Evolutionary conservation across 1,140 invertebrate genomes (phyloP).

Genomic region (Ostrea edulis): DNA sequence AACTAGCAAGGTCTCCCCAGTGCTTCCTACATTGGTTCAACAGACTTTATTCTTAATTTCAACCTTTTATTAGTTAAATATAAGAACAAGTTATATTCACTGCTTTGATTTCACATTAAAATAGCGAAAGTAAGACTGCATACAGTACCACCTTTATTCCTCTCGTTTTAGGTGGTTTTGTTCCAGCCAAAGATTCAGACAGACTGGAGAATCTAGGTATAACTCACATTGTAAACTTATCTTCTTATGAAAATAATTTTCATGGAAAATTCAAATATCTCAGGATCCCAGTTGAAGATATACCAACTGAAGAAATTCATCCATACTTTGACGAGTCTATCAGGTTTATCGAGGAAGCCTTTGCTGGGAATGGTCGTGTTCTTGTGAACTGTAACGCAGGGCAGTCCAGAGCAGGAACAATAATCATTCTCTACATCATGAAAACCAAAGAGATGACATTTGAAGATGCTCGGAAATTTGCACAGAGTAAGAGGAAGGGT

Average conservation of each 20-base stretch:
- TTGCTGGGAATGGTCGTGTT: not conserved
- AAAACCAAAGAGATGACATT: slow-evolving; percentile 8
- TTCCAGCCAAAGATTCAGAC: slow-evolving; percentile 26
- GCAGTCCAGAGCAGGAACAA: slow-evolving; percentile 21
- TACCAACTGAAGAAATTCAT: not conserved
- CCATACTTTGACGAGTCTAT: slow-evolving; percentile 14
- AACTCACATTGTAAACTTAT: slow-evolving; percentile 44
- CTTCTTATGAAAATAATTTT: slow-evolving; percentile 42
- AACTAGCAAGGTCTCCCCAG: too few species aligned
- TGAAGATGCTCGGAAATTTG: slow-evolving; percentile 31
- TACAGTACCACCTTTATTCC: not conserved
- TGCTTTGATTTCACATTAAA: not conserved
- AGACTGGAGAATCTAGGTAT: slow-evolving; percentile 31
- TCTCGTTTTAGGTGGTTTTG: slow-evolving; percentile 37
- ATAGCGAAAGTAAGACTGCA: not conserved
- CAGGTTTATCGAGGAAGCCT: slow-evolving; percentile 7
- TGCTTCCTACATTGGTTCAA: not conserved
- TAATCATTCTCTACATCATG: slow-evolving; percentile 5
- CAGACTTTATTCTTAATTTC: not conserved
- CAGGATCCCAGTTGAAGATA: slow-evolving; percentile 12
- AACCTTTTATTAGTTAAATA: not conserved
- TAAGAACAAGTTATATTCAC: not conserved
- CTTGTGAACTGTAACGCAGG: slow-evolving; percentile 41
- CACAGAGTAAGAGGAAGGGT: not conserved
- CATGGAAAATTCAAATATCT: slow-evolving; percentile 24